Evolutionary conservation across 53 echinoderm and acorn worm species (phyloP), one percentile per base, ranked within the genome.

Genomic region (Henricia sp.): DNA sequence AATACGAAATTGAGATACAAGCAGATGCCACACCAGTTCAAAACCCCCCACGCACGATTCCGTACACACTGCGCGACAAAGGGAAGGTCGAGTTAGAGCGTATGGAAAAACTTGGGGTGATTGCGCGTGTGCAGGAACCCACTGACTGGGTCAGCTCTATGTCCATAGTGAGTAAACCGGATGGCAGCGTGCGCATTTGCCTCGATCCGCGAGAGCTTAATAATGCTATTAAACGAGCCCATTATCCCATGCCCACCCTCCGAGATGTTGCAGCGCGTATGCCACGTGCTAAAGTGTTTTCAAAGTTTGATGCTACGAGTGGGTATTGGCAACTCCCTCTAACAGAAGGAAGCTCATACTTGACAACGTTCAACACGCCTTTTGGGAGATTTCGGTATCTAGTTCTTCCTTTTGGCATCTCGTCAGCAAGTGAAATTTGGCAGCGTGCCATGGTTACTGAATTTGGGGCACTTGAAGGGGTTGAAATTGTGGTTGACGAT

Each of bases 221-320:
- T 26, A 39, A 80, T 12, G 62, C 80, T 20, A 41, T 80, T 10
- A 23, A 63, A 42, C 12, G 80, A 19, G 44, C 60, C 62, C n/a
- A n/a, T n/a, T n/a, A n/a, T n/a, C n/a, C 80, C 1, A 74, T 74
- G 74, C 54, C 74, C 29, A 52, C 54, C 29, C n/a, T 74, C 16
- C 30, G 32, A 33, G 30, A 74, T 2, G 54, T 74, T 10, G 54
- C 54, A 27, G 74, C 80, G 62, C 24, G 80, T 32, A 80, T 80
- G 63, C 80, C 80, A 33, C 41, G 30, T 2, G 80, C 80, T 3
- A 62, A 39, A 13, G 37, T 62, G 42, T 62, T 80, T 37, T 80
- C 80, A 38, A 80, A 80, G 44, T 80, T 80, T 62, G 80, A 80
- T 57, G 80, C 80, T 6, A 80, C 80, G 5, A 62, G 41, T 62